Percentiles rank a stretch among this genome's conserved stretches.
These are phyloP conservation scores for Anadara kagoshimensis DNA, from an alignment of 1,140 invertebrate genomes.

Conservation along the genomic window DNA sequence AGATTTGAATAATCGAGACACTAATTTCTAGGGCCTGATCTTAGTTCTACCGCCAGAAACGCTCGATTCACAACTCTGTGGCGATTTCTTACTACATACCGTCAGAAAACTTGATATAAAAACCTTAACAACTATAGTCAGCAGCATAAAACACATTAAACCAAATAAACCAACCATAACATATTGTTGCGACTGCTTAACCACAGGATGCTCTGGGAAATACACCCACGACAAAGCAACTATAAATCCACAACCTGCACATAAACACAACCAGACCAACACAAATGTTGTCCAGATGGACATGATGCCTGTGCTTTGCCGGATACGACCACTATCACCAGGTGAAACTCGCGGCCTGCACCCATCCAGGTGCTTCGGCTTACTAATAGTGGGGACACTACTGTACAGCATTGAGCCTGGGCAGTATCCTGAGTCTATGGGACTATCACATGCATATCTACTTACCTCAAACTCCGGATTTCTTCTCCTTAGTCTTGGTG, in stretches of 20 bases:
- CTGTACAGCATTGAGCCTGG: too few species aligned
- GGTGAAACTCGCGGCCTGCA: too few species aligned
- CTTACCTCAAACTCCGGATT: too few species aligned
- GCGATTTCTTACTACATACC: not conserved
- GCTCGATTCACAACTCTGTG: not conserved
- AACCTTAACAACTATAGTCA: slow-evolving; percentile 4
- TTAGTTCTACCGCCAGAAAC: not conserved
- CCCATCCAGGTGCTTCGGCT: too few species aligned
- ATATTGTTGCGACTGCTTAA: slow-evolving; percentile 13
- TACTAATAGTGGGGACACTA: too few species aligned
- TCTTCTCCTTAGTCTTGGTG: too few species aligned
- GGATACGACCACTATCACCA: too few species aligned
- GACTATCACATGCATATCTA: too few species aligned
- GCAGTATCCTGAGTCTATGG: too few species aligned
- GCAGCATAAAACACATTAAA: not conserved
- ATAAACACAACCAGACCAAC: slow-evolving; percentile 4
- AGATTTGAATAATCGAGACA: not conserved
- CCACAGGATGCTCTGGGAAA: slow-evolving; percentile 10
- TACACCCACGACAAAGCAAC: slow-evolving; percentile 7
- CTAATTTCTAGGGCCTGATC: not conserved
- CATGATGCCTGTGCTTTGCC: too few species aligned
- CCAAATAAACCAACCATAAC: slow-evolving; percentile 6
- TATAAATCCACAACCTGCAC: not conserved
- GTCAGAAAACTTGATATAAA: not conserved
- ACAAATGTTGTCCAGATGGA: slow-evolving; percentile 8